A percentile compares a stretch with the other conserved stretches of the same genome.
Conservation (phyloP, 1,140 invertebrate genomes). For the Coboldia fuscipes region DNA sequence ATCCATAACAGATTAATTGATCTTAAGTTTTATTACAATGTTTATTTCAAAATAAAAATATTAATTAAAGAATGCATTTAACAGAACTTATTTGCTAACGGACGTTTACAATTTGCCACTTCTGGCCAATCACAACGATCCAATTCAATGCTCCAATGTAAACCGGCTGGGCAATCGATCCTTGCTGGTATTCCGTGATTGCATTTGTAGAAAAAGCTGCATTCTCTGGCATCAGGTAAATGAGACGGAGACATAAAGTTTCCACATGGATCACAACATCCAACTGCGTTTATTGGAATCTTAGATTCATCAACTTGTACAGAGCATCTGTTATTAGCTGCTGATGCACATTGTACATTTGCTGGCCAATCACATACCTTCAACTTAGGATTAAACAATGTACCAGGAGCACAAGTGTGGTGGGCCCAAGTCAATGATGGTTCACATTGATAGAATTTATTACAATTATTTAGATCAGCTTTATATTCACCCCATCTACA, state of each 20-base stretch:
- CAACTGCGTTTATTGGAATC: too few relatives aligned
- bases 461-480: too few relatives aligned
- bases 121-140: conserved; percentile 10
- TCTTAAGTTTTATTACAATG: too few relatives aligned
- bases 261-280: too few relatives aligned
- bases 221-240: conserved; percentile 6
- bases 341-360: conserved; percentile 4
- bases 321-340: not conserved
- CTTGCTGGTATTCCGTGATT: conserved; percentile 7
- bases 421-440: too few relatives aligned
- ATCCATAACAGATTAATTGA: too few relatives aligned
- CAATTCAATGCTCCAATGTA: conserved; percentile 8
- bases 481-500: too few relatives aligned
- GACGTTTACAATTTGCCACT: conserved; percentile 6
- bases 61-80: too few relatives aligned
- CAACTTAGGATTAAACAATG: conserved; percentile 9
- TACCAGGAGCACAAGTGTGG: not conserved
- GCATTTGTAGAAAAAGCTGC: conserved; percentile 17
- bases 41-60: too few relatives aligned
- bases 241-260: not conserved
- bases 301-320: not conserved
- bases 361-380: conserved; percentile 5
- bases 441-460: too few relatives aligned
- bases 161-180: conserved; percentile 7
- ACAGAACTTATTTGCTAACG: too few relatives aligned